These are phyloP conservation scores for Myathropa florea DNA, from an alignment of 2,888 invertebrate species.

Conservation along the genomic window DNA sequence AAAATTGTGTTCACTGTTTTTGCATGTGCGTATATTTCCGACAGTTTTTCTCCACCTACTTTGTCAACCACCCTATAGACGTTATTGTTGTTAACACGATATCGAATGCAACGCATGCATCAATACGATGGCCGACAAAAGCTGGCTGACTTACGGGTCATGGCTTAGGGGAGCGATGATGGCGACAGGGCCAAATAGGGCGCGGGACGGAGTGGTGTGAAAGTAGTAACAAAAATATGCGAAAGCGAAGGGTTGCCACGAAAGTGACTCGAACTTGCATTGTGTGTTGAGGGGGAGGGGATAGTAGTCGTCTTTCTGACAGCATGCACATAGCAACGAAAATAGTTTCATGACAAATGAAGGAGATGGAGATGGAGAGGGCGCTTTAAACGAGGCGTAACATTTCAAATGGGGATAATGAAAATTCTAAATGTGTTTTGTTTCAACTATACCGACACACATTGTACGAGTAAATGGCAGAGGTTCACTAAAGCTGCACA, in stretches of 20 bases:
- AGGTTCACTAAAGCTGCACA: background rate
- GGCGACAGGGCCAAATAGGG: background rate
- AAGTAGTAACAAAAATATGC: background rate
- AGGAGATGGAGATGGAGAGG: conserved; percentile 1
- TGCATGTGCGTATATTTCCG: conserved; percentile 37
- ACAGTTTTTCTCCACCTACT: background rate
- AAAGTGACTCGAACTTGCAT: conserved; percentile 23
- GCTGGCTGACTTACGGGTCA: conserved; percentile 32
- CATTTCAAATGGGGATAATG: background rate
- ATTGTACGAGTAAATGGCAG: background rate
- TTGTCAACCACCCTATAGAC: background rate
- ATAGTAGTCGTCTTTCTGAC: conserved; percentile 17
- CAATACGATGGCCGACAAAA: conserved; percentile 42
- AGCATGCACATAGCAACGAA: conserved; percentile 29
- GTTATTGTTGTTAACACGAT: conserved; percentile 22
- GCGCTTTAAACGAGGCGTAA: background rate
- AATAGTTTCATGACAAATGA: conserved; percentile 36
- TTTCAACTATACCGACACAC: background rate
- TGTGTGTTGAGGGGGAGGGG: background rate
- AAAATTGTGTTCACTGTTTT: background rate
- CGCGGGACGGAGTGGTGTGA: background rate
- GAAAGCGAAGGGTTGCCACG: background rate
- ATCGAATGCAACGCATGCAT: conserved; percentile 52
- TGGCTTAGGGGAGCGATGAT: background rate
- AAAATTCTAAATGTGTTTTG: background rate